A percentile compares a stretch with the other conserved stretches of the same genome.
Conservation (phyloP, 2,113 vertebrate species). For the Suncus etruscus region DNA sequence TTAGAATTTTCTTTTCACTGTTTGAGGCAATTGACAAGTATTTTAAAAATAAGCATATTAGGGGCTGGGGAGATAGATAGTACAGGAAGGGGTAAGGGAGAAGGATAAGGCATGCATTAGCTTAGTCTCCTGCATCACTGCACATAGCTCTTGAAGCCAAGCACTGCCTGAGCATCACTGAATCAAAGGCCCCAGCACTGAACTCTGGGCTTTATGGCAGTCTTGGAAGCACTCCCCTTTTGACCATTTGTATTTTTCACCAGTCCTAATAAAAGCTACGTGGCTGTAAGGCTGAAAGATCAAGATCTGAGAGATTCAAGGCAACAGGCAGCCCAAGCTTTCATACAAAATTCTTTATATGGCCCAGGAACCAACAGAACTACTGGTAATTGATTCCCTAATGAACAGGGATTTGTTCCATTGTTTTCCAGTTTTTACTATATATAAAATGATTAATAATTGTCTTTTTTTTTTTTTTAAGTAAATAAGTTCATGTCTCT, state of each 20-base stretch:
- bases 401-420: too few relatives aligned
- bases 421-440: not conserved
- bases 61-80: too few relatives aligned
- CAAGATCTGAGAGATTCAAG: conserved; percentile 80
- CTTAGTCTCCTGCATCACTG: too few relatives aligned
- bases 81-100: too few relatives aligned
- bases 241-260: conserved; percentile 44
- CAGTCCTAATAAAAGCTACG: conserved; percentile 90
- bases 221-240: not conserved
- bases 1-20: not conserved
- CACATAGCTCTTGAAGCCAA: too few relatives aligned
- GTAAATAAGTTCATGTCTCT: conserved; percentile 93
- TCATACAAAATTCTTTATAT: conserved; percentile 90
- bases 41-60: not conserved
- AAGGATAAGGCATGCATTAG: too few relatives aligned
- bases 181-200: too few relatives aligned
- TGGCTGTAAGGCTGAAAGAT: conserved; percentile 86
- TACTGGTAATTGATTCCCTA: conserved; percentile 87
- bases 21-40: not conserved
- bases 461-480: conserved; percentile 76
- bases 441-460: not conserved
- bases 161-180: too few relatives aligned
- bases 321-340: conserved; percentile 88
- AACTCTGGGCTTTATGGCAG: too few relatives aligned
- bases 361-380: conserved; percentile 89